phyloP scores from a whole-genome alignment of 2,888 invertebrate species.

The Ophioninae sp. region DNA sequence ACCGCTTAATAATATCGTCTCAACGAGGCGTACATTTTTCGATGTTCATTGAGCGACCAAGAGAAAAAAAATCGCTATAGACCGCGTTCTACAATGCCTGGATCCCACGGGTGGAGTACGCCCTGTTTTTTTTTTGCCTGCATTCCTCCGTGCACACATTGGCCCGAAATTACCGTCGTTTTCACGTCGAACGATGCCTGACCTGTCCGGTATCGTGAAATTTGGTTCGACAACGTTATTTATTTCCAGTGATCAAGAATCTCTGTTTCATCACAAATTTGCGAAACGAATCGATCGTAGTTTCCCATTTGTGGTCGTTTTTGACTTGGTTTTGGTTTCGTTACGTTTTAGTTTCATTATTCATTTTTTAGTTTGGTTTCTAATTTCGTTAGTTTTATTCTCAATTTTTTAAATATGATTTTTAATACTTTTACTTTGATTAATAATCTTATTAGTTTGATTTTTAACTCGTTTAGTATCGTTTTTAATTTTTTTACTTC shows the following conservation, averaged over 20 bases:
- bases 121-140: slow-evolving; percentile 36
- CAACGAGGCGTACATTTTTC: slow-evolving; percentile 29
- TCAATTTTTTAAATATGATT: too few relatives aligned
- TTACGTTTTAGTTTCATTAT: too few relatives aligned
- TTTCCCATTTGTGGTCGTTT: neutral
- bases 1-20: slow-evolving; percentile 34
- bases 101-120: slow-evolving; percentile 35
- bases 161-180: slow-evolving; percentile 47
- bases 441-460: too few relatives aligned
- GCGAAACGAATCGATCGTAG: neutral
- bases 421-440: too few relatives aligned
- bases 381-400: too few relatives aligned
- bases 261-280: neutral
- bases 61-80: slow-evolving; percentile 27
- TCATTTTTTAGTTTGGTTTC: neutral
- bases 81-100: slow-evolving; percentile 31
- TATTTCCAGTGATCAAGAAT: neutral
- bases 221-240: slow-evolving; percentile 22
- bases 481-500: neutral
- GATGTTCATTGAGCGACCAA: slow-evolving; percentile 35
- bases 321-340: too few relatives aligned
- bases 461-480: too few relatives aligned
- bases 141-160: slow-evolving; percentile 40
- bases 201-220: slow-evolving; percentile 31
- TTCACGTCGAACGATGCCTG: slow-evolving; percentile 18